Percentiles rank a stretch among this genome's conserved stretches.
These are phyloP conservation scores for Prionace glauca DNA, from an alignment of 2,797 vertebrate species.

Conservation along the genomic window DNA sequence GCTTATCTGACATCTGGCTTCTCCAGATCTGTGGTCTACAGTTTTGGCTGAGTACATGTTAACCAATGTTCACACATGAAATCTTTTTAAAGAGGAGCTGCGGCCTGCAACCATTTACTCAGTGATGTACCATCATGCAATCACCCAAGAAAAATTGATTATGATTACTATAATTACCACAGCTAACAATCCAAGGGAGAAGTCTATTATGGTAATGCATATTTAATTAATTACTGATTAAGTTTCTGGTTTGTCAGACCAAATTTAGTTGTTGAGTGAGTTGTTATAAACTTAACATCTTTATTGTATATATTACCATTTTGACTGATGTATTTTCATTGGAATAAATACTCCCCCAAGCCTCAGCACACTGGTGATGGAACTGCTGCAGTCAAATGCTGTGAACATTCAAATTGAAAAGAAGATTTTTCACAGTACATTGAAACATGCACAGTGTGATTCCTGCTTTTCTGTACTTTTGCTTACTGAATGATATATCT, in stretches of 20 bases:
- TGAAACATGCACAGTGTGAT: not conserved
- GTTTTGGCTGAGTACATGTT: not conserved
- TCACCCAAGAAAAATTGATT: not conserved
- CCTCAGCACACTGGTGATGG: not conserved
- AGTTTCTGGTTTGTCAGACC: constrained; percentile 12
- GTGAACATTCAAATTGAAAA: not conserved
- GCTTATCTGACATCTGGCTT: not conserved
- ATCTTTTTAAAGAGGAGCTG: not conserved
- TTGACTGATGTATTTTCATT: not conserved
- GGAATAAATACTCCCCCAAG: not conserved
- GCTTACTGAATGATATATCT: not conserved
- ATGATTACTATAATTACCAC: not conserved
- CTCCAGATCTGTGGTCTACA: not conserved
- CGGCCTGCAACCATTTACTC: not conserved
- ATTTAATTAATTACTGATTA: not conserved
- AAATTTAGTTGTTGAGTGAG: not conserved
- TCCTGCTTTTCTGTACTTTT: not conserved
- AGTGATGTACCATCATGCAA: not conserved
- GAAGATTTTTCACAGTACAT: not conserved
- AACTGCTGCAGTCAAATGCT: not conserved
- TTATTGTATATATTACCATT: not conserved
- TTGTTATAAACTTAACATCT: not conserved
- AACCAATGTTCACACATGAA: not conserved
- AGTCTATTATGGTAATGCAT: not conserved
- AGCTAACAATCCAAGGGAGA: not conserved